A percentile compares a stretch with the other conserved stretches of the same genome.
Evolutionary conservation across 2,113 vertebrate species (phyloP).

Genomic region (Anser brachyrhynchus): DNA sequence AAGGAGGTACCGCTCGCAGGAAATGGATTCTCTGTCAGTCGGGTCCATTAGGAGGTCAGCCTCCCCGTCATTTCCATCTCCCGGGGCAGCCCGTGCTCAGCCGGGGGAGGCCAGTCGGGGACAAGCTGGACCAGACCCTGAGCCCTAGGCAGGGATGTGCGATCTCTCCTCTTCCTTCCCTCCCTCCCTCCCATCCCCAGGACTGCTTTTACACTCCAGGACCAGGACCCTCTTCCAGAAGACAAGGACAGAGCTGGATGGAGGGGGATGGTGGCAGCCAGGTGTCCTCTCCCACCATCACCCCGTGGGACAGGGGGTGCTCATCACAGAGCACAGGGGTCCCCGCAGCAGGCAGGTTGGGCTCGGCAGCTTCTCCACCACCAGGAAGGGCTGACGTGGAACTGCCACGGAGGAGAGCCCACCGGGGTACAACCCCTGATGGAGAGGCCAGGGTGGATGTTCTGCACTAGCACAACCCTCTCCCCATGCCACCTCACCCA

Average conservation of each 20-base stretch:
- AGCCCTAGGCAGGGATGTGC: rapidly evolving
- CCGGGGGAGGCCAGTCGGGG: neutral
- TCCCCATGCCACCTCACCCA: too few relatives aligned
- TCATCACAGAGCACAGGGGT: neutral
- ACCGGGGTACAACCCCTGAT: neutral
- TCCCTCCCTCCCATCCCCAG: neutral
- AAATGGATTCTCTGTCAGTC: neutral
- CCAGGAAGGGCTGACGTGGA: neutral
- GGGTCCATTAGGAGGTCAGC: neutral
- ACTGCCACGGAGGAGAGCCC: neutral
- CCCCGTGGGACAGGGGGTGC: neutral
- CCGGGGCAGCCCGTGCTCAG: neutral
- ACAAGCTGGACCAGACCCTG: neutral
- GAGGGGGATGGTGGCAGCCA: neutral
- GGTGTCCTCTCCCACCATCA: neutral
- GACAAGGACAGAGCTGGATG: too few relatives aligned
- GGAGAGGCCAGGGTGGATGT: neutral
- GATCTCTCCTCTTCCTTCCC: neutral
- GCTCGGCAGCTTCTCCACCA: neutral
- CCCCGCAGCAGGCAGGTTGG: neutral
- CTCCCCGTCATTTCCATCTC: neutral
- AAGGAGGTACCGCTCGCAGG: neutral
- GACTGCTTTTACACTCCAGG: neutral
- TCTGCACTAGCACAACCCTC: too few relatives aligned
- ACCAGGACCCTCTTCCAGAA: neutral